Evolutionary conservation across 30 jellyfish, hydroid and myxozoan genomes (phyloP), one percentile per base, ranked within the genome.

Genomic region (Turritopsis dohrnii): DNA sequence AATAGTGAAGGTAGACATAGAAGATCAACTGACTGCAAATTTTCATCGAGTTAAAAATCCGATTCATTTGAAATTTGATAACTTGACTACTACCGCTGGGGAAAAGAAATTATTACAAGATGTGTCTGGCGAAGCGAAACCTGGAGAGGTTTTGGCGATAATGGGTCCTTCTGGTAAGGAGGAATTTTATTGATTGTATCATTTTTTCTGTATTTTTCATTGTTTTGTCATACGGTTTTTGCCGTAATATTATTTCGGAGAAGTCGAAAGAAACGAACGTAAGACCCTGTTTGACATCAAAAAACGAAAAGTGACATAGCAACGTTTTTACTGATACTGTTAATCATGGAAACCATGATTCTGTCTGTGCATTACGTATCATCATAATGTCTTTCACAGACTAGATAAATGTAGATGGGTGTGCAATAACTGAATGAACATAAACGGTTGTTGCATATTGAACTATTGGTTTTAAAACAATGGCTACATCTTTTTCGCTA

Each of bases 101-200:
- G 87, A 71, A 66, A 76, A 79, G 79, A 29, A 75, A 29, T 83
- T 85, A 21, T 81, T 88, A 23, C 71, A 88, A 31, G 53, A 84
- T 54, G 93, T 88, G 52, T 60, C 84, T 76, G 96, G 96, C 0
- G 96, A 88, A 84, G 85, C 84, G 22, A 75, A 74, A 54, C 93
- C 96, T 17, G 96, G 96, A 17, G 96, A 88, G 79, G 89, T 88
- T n/a, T 65, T 88, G 29, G 96, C 96, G 27, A 88, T 88, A 22
- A 88, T 88, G 96, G 96, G 96, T 28, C 96, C 96, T 20, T 88
- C 96, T 9, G 96, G 96, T 88, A 66, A 23, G 30, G 9, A 19
- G 16, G 16, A 7, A 0, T 69, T n/a, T 69, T 8, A 7, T 69
- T 69, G 23, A 69, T 19, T 69, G 0, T n/a, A 0, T 17, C 30